These are phyloP conservation scores for Chamaea fasciata DNA, from an alignment of 2,113 vertebrate genomes.

Conservation along the genomic window DNA sequence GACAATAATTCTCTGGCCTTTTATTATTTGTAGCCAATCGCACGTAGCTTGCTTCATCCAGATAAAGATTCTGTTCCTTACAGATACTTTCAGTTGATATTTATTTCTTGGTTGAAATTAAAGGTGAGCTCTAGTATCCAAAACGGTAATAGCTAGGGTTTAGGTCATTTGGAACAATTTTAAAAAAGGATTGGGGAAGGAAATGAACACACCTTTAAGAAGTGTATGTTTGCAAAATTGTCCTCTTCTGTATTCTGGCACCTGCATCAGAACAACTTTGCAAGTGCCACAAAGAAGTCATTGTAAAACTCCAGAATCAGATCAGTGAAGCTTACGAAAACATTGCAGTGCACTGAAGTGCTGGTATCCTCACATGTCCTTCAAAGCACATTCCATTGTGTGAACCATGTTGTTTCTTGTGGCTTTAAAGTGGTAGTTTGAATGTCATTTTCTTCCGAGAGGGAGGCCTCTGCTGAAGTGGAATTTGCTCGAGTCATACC, in stretches of 20 bases:
- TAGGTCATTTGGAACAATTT: conserved; percentile 14
- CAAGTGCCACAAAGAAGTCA: conserved; percentile 59
- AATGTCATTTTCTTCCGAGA: conserved; percentile 58
- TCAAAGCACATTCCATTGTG: conserved; percentile 62
- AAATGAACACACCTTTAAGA: not conserved
- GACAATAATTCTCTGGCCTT: conserved; percentile 61
- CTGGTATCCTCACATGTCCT: conserved; percentile 56
- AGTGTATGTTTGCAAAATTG: not conserved
- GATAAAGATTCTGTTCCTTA: conserved; percentile 56
- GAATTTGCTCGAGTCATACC: conserved; percentile 15
- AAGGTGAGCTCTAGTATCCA: conserved; percentile 63
- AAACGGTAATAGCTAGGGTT: conserved; percentile 2
- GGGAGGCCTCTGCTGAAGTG: conserved; percentile 36
- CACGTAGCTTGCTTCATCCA: conserved; percentile 48
- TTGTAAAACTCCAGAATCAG: conserved; percentile 72
- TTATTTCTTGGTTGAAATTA: conserved; percentile 65
- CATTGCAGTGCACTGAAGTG: conserved; percentile 37
- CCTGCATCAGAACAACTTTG: conserved; percentile 36
- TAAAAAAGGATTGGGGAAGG: not conserved
- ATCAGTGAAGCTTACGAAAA: conserved; percentile 65
- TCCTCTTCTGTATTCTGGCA: conserved; percentile 20
- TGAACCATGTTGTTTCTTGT: conserved; percentile 65
- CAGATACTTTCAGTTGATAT: conserved; percentile 47
- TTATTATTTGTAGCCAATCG: conserved; percentile 24
- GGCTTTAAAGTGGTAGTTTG: conserved; percentile 62